These are phyloP conservation scores for Scartelaos histophorus DNA, from an alignment of 2,113 vertebrate species.

Conservation along the genomic window DNA sequence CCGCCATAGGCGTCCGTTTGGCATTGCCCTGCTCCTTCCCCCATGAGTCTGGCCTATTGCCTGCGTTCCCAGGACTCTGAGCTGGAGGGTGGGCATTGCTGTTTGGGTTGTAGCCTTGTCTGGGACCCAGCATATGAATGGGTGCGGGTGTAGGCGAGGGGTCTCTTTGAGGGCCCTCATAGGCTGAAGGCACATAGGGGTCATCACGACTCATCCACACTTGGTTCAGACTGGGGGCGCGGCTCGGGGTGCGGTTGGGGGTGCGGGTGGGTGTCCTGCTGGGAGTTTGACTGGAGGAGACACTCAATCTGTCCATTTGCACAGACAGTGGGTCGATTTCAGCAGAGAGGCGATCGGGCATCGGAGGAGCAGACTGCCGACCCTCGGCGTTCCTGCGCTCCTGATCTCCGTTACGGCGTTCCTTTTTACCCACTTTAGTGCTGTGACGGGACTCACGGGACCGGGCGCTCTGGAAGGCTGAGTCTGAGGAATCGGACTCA, in stretches of 20 bases:
- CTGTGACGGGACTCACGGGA: slow-evolving; percentile 94
- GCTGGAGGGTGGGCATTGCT: slow-evolving; percentile 67
- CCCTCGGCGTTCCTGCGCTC: slow-evolving; percentile 61
- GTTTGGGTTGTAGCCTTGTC: slow-evolving; percentile 84
- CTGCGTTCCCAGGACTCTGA: slow-evolving; percentile 67
- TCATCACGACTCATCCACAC: slow-evolving; percentile 95
- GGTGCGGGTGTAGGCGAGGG: slow-evolving; percentile 80
- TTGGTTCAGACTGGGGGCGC: slow-evolving; percentile 88
- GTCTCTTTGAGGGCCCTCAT: slow-evolving; percentile 81
- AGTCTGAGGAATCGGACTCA: slow-evolving; percentile 94
- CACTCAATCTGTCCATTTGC: slow-evolving; percentile 94
- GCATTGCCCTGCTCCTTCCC: slow-evolving; percentile 87
- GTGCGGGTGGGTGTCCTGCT: slow-evolving; percentile 78
- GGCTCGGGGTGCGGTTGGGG: slow-evolving; percentile 75
- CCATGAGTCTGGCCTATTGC: slow-evolving; percentile 84
- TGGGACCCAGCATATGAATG: slow-evolving; percentile 86
- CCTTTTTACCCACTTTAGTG: slow-evolving; percentile 89
- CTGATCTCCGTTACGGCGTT: slow-evolving; percentile 76
- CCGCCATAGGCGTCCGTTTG: slow-evolving; percentile 89
- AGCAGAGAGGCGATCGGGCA: slow-evolving; percentile 85
- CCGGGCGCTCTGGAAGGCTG: slow-evolving; percentile 93
- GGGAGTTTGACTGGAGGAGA: slow-evolving; percentile 79
- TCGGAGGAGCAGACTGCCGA: slow-evolving; percentile 71
- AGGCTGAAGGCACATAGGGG: slow-evolving; percentile 81
- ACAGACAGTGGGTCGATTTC: slow-evolving; percentile 90